Percentiles rank a stretch among this genome's conserved stretches.
Conservation (phyloP, 2,797 vertebrate species). For the Neomorphus geoffroyi region DNA sequence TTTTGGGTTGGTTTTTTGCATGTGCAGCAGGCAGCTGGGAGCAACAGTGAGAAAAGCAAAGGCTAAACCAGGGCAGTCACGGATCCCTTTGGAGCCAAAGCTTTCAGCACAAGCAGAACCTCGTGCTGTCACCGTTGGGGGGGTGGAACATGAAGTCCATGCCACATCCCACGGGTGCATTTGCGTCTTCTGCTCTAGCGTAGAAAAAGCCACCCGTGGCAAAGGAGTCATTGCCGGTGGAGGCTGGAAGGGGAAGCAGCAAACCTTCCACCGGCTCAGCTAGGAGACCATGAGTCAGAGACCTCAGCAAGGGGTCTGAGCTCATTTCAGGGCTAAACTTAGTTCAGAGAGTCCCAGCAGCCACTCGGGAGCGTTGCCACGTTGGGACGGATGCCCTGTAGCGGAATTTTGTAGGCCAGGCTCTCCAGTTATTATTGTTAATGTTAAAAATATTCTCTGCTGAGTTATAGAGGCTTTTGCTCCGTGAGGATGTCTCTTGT, state of each 20-base stretch:
- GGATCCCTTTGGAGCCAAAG: background rate
- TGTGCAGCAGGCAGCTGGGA: fast-evolving
- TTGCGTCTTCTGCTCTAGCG: background rate
- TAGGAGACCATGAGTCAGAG: conserved; percentile 3
- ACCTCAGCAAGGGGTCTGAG: conserved; percentile 53
- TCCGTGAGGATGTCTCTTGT: fast-evolving
- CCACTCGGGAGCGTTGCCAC: background rate
- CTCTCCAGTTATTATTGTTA: conserved; percentile 18
- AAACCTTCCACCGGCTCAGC: background rate
- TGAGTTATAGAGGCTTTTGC: background rate
- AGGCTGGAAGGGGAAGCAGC: background rate
- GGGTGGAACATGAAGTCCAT: background rate
- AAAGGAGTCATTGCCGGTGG: background rate
- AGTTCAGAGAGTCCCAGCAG: conserved; percentile 55
- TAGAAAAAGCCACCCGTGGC: background rate
- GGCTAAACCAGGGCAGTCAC: background rate
- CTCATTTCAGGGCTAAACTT: conserved; percentile 60
- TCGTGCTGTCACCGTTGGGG: fast-evolving
- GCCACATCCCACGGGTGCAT: background rate
- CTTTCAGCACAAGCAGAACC: background rate
- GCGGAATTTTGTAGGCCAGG: conserved; percentile 58
- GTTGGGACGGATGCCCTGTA: conserved; percentile 43
- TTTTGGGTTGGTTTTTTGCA: background rate
- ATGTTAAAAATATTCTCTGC: conserved; percentile 52
- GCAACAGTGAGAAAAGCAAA: background rate